Base-by-base conservation (phyloP, 2,888 invertebrate genomes). In the Hoplodrina ambigua region DNA sequence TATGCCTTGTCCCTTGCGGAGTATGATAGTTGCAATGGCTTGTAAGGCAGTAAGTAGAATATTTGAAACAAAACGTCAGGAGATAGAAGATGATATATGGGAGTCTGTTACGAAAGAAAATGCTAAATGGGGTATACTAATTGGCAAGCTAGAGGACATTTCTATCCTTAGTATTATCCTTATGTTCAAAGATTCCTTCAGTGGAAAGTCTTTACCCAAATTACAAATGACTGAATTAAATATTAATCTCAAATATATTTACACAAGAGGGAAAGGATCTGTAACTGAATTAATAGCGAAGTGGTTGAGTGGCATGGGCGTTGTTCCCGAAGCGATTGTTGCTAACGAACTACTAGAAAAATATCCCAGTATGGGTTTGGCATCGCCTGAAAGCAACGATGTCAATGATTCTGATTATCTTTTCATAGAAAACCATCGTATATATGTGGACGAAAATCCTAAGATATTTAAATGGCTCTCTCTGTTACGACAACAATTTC, bases 141-240 rank as follows among this genome's bases (percentile, higher is more conserved):
- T 98, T 53, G 98, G 98, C 65, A 99, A 99, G 94, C 96, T 99
- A 57, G 99, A 99, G 91, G 99, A 99, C 90, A 97, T 98, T 75
- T 97, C 98, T 4, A 96, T 98, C 65, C 95, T 99, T 17, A 97
- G 97, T 94, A 96, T 97, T 82, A 96, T 98, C 65, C 92, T 97
- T 73, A 93, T 96, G 80, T 96, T 94, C 76, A 96, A 94, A 85
- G 96, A 95, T 10, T 86, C 88, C 30, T 93, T 93, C 68, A 86
- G 82, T 17, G 93, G 95, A 1, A 89, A 92, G 69, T 75, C 89
- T 0, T 91, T 97, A 73, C 97, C 97, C 0, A 96, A 96, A 88
- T 85, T 97, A 55, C 91, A 95, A 49, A 94, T 96, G 69, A 95
- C 96, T 46, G 93, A 96, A 56, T 96, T 96, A 0, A 96, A 97